Evolutionary conservation across 1,140 invertebrate genomes (phyloP).

Genomic region (Drosophila equinoxialis): DNA sequence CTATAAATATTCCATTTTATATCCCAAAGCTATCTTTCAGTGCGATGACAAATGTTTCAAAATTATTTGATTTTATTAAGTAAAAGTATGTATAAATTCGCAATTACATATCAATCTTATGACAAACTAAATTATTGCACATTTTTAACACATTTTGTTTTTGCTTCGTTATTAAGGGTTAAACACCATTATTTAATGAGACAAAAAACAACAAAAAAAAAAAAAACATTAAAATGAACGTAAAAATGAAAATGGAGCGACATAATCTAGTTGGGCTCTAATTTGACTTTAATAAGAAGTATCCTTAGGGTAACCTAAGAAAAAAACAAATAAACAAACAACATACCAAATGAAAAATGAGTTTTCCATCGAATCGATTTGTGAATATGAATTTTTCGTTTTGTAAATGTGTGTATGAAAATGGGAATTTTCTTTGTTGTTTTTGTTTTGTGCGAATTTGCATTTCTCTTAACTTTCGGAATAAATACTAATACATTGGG

Average conservation of each 20-base stretch:
- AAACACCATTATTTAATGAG: background rate
- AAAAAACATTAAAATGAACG: constrained; percentile 19
- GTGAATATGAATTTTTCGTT: background rate
- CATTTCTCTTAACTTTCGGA: constrained; percentile 14
- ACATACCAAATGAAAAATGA: constrained; percentile 14
- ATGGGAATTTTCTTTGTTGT: background rate
- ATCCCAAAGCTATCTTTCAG: too few relatives aligned
- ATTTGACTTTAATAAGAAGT: background rate
- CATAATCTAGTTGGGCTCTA: background rate
- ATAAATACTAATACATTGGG: constrained; percentile 49
- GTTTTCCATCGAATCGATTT: background rate
- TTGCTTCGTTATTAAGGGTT: constrained; percentile 18
- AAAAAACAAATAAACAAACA: constrained; percentile 11
- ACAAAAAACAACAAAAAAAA: constrained; percentile 22
- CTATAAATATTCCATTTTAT: too few relatives aligned
- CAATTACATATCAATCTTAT: constrained; percentile 19
- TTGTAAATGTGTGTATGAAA: background rate
- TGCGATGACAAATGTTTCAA: background rate
- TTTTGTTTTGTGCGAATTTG: background rate
- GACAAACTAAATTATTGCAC: constrained; percentile 59
- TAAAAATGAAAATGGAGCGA: constrained; percentile 1
- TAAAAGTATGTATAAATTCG: constrained; percentile 9
- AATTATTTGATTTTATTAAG: background rate
- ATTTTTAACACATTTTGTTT: constrained; percentile 56
- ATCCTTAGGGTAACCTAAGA: constrained; percentile 18